These are phyloP conservation scores for Neodiprion lecontei DNA, from an alignment of 1,140 invertebrate species.

Conservation along the genomic window DNA sequence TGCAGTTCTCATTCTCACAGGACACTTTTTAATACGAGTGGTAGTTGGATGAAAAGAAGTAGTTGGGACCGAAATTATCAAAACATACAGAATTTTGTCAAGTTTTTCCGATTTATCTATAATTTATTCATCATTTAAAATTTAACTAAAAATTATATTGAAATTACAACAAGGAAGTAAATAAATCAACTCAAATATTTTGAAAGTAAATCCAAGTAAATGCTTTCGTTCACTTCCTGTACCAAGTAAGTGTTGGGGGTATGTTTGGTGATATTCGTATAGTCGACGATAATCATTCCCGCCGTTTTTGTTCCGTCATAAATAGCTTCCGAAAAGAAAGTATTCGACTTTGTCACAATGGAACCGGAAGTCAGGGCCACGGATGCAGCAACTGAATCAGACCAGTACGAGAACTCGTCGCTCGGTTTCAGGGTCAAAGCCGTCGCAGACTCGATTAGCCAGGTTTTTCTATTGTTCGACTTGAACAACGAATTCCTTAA, in stretches of 20 bases:
- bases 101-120: too few relatives aligned
- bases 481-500: conserved; percentile 42
- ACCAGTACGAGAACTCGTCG: conserved; percentile 22
- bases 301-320: conserved; percentile 18
- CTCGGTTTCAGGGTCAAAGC: conserved; percentile 19
- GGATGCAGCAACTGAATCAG: conserved; percentile 25
- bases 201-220: too few relatives aligned
- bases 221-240: conserved; percentile 28
- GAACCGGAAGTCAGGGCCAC: background rate
- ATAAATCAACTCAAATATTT: too few relatives aligned
- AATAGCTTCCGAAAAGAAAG: conserved; percentile 23
- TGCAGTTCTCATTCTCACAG: too few relatives aligned
- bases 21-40: too few relatives aligned
- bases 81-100: too few relatives aligned
- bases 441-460: conserved; percentile 49
- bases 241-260: conserved; percentile 39
- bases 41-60: too few relatives aligned
- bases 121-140: too few relatives aligned
- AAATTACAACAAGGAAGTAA: too few relatives aligned
- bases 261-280: conserved; percentile 26
- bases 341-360: background rate
- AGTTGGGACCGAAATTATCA: too few relatives aligned
- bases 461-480: conserved; percentile 35
- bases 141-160: too few relatives aligned
- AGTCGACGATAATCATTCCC: conserved; percentile 37